Percentiles rank a stretch among this genome's conserved stretches.
These are phyloP conservation scores for Phoeniculus purpureus DNA, from an alignment of 2,797 vertebrate genomes.

Conservation along the genomic window DNA sequence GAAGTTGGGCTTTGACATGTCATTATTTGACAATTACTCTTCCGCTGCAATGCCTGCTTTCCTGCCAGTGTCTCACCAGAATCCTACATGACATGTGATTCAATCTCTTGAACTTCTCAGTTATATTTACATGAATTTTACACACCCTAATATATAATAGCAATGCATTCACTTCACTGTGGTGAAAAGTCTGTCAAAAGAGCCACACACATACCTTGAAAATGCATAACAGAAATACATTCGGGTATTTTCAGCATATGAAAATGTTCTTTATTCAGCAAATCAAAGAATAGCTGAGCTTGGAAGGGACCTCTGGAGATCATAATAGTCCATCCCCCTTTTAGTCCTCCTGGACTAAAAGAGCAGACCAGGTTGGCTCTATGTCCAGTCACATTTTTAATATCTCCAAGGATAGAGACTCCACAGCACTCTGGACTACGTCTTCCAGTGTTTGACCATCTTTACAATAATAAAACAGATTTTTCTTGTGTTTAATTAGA, in stretches of 20 bases:
- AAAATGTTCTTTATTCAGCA: background rate
- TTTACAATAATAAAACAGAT: background rate
- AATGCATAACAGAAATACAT: background rate
- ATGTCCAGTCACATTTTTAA: background rate
- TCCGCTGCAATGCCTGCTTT: slow-evolving; percentile 29
- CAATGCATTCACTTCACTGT: background rate
- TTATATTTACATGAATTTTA: slow-evolving; percentile 47
- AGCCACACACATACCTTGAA: background rate
- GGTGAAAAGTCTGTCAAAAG: slow-evolving; percentile 19
- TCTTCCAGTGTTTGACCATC: background rate
- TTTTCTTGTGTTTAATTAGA: background rate
- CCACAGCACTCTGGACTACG: background rate
- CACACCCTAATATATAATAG: background rate
- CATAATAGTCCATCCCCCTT: background rate
- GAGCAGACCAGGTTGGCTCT: background rate
- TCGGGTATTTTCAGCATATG: background rate
- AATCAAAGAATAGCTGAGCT: background rate
- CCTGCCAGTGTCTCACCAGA: slow-evolving; percentile 34
- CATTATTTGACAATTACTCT: slow-evolving; percentile 49
- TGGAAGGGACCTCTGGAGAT: background rate
- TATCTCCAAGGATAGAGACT: background rate
- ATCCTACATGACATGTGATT: slow-evolving; percentile 25
- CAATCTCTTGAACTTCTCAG: slow-evolving; percentile 49
- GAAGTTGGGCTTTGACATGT: slow-evolving; percentile 41
- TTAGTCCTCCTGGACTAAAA: too few relatives aligned